A percentile compares a stretch with the other conserved stretches of the same genome.
These are phyloP conservation scores for Clarias batrachus DNA, from an alignment of 2,113 vertebrate species.

Conservation along the genomic window DNA sequence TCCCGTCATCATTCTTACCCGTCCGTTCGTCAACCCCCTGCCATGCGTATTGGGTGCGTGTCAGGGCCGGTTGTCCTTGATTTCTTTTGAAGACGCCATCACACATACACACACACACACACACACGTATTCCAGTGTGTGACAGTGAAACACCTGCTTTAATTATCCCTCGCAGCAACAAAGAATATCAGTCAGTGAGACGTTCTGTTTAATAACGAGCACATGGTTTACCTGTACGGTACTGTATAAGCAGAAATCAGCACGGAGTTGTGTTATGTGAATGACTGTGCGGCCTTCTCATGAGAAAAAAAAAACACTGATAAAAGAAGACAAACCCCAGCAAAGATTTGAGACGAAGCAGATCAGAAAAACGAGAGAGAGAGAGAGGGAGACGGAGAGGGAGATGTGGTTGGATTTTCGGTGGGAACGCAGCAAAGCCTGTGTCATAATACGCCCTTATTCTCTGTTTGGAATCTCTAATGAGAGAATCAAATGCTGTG, in stretches of 20 bases:
- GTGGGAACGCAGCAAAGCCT: slow-evolving; percentile 66
- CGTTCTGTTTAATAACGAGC: background rate
- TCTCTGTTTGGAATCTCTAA: slow-evolving; percentile 81
- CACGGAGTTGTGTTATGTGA: background rate
- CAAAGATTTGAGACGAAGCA: slow-evolving; percentile 10
- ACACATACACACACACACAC: background rate
- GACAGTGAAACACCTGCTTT: slow-evolving; percentile 55
- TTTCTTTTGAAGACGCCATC: slow-evolving; percentile 40
- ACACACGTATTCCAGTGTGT: background rate
- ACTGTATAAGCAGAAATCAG: background rate
- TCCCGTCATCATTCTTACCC: slow-evolving; percentile 42
- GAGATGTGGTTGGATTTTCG: slow-evolving; percentile 48
- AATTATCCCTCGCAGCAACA: background rate
- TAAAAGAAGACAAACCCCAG: slow-evolving; percentile 22
- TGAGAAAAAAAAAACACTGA: background rate
- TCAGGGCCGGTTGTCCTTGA: slow-evolving; percentile 44
- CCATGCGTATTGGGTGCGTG: background rate
- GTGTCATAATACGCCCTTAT: slow-evolving; percentile 77
- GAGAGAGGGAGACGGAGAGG: slow-evolving; percentile 16
- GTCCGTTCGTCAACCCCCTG: background rate
- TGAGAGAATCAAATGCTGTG: slow-evolving; percentile 81
- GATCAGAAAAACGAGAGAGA: slow-evolving; percentile 26
- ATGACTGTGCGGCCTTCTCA: background rate
- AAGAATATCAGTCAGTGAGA: background rate
- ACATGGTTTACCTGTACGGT: background rate